Evolutionary conservation across 2,888 invertebrate species (phyloP).

Genomic region (Scaptomyza tumidula): DNA sequence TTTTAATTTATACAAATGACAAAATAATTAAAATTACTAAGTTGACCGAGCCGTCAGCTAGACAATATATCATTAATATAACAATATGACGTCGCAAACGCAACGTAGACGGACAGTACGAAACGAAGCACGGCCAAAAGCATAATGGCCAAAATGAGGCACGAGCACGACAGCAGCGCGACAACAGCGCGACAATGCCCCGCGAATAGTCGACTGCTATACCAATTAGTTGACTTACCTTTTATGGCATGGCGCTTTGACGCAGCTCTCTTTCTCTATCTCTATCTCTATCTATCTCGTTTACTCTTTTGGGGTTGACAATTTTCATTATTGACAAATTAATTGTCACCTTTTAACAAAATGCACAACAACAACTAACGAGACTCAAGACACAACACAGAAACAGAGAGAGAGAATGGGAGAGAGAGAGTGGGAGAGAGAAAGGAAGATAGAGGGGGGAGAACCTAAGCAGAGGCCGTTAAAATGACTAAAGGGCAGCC

Average conservation of each 20-base stretch:
- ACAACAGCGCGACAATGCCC: background rate
- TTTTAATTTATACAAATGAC: slow-evolving; percentile 78
- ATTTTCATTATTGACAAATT: slow-evolving; percentile 82
- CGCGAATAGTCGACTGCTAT: slow-evolving; percentile 21
- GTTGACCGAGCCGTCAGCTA: slow-evolving; percentile 60
- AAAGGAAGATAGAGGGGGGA: too few species aligned
- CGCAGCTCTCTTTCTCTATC: background rate
- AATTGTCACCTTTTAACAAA: slow-evolving; percentile 84
- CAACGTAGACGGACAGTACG: background rate
- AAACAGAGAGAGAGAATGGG: background rate
- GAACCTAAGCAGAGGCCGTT: background rate
- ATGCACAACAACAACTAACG: slow-evolving; percentile 43
- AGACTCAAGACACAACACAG: slow-evolving; percentile 18
- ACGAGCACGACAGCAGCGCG: slow-evolving; percentile 45
- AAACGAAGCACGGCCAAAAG: slow-evolving; percentile 45
- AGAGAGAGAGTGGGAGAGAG: slow-evolving; percentile 1
- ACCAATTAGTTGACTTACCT: slow-evolving; percentile 27
- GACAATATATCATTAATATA: slow-evolving; percentile 65
- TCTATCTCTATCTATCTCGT: background rate
- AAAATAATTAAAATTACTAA: slow-evolving; percentile 78
- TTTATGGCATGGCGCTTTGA: slow-evolving; percentile 3
- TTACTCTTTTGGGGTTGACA: slow-evolving; percentile 39
- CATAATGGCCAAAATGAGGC: slow-evolving; percentile 54
- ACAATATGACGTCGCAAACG: slow-evolving; percentile 36
- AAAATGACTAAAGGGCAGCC: slow-evolving; percentile 24